Conservation (phyloP, 2,113 vertebrate species). For the Dunckerocampus dactyliophorus region DNA sequence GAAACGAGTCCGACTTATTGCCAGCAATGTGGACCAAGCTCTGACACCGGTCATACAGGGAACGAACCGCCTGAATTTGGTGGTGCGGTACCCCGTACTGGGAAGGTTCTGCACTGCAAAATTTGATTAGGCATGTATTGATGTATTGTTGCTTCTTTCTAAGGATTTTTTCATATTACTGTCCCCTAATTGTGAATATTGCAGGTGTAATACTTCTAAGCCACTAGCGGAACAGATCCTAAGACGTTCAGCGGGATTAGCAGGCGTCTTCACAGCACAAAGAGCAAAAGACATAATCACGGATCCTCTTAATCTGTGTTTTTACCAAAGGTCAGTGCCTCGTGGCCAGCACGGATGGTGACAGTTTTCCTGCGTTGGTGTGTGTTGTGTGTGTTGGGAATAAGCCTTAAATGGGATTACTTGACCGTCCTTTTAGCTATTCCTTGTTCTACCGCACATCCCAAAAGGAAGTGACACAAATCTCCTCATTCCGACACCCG, state of each 20-base stretch:
- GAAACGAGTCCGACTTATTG: too few relatives aligned
- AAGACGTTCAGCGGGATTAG: slow-evolving; percentile 62
- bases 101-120: too few relatives aligned
- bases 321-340: slow-evolving; percentile 63
- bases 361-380: slow-evolving; percentile 11
- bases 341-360: slow-evolving; percentile 41
- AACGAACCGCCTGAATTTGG: too few relatives aligned
- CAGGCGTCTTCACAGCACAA: slow-evolving; percentile 51
- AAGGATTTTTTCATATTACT: not conserved
- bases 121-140: not conserved
- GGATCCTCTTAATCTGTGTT: slow-evolving; percentile 64
- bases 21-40: too few relatives aligned
- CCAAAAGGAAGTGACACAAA: slow-evolving; percentile 48
- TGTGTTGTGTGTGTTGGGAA: not conserved
- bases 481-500: slow-evolving; percentile 21
- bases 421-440: not conserved
- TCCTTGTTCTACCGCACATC: not conserved
- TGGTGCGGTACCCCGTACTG: too few relatives aligned
- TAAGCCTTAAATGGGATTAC: not conserved
- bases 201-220: slow-evolving; percentile 37
- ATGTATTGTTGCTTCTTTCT: not conserved
- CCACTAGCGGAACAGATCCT: slow-evolving; percentile 59
- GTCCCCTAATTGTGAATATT: slow-evolving; percentile 29
- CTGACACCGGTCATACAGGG: too few relatives aligned
- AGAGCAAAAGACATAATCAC: slow-evolving; percentile 57